Conservation (phyloP, 2,888 invertebrate genomes). For the Spilosoma lubricipeda region DNA sequence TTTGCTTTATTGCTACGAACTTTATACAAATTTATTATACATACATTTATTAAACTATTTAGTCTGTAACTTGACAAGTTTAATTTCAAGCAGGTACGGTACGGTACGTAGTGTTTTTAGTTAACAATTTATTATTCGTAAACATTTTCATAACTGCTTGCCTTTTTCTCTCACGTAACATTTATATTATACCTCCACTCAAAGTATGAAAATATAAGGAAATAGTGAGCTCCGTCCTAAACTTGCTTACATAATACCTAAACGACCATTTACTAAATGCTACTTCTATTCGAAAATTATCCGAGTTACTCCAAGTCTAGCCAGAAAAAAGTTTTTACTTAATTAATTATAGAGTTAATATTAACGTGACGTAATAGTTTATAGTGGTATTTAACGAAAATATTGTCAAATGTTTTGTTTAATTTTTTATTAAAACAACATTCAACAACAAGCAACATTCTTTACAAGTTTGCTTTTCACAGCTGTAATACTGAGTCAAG, state of each 20-base stretch:
- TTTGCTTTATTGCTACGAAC: too few species aligned
- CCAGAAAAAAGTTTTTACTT: not conserved
- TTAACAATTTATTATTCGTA: not conserved
- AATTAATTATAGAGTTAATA: not conserved
- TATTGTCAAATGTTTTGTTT: not conserved
- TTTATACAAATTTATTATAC: too few species aligned
- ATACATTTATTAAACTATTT: too few species aligned
- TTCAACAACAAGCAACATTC: not conserved
- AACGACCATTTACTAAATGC: not conserved
- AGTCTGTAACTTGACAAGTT: too few species aligned
- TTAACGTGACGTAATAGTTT: not conserved
- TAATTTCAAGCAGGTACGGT: not conserved
- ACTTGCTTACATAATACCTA: not conserved
- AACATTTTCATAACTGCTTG: not conserved
- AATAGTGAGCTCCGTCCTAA: not conserved
- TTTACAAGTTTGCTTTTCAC: constrained; percentile 28
- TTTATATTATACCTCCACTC: not conserved
- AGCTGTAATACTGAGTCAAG: constrained; percentile 27
- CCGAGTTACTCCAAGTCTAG: not conserved
- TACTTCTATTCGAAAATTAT: not conserved
- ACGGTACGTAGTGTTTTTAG: not conserved
- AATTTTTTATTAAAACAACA: not conserved
- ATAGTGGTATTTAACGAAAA: not conserved
- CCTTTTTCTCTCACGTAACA: not conserved
- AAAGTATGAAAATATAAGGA: not conserved